Base-by-base conservation (phyloP, 2,113 vertebrate species). In the Stigmatopora argus region DNA sequence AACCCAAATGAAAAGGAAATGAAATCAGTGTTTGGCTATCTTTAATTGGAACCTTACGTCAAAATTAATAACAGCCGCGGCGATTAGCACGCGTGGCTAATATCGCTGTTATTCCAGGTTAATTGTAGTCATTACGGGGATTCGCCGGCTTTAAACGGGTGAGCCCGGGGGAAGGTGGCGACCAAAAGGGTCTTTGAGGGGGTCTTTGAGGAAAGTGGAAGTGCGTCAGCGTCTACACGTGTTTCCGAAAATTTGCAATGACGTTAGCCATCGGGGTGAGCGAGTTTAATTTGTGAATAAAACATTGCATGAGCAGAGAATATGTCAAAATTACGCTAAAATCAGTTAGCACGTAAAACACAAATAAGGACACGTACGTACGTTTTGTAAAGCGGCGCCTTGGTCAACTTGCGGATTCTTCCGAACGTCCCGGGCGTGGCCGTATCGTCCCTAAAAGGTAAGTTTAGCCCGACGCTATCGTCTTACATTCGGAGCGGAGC, bases 11-110 rank as follows among this genome's bases (percentile, higher is more conserved):
- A 81, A 84, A 77, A 49, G 46, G 70, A 87, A 87, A 86, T 82
- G 78, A 87, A 83, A 88, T 87, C 85, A 81, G 64, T 80, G 77
- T 88, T 88, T 87, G 86, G 71, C 78, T 76, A 79, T 87, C 84
- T 88, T 79, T 84, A 89, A 86, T 88, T 86, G 83, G 87, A 89
- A 86, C 45, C 77, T 80, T 79, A 88, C 73, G 83, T 86, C 84
- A 83, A 77, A 89, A 86, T 86, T 81, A 88, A 86, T 89, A 85
- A 86, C 80, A 83, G 82, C 85, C 78, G 81, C 83, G 80, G 75
- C 79, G 79, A 87, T 89, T 86, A 85, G 83, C 80, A 70, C 72
- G 19, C 7, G n/a, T 55, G 46, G 64, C 69, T 80, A 64, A 78
- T 82, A 72, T 69, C 18, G 41, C 66, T 69, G 64, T 62, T 72